These are phyloP conservation scores for Regulus satrapa DNA, from an alignment of 2,113 vertebrate genomes.

Conservation along the genomic window DNA sequence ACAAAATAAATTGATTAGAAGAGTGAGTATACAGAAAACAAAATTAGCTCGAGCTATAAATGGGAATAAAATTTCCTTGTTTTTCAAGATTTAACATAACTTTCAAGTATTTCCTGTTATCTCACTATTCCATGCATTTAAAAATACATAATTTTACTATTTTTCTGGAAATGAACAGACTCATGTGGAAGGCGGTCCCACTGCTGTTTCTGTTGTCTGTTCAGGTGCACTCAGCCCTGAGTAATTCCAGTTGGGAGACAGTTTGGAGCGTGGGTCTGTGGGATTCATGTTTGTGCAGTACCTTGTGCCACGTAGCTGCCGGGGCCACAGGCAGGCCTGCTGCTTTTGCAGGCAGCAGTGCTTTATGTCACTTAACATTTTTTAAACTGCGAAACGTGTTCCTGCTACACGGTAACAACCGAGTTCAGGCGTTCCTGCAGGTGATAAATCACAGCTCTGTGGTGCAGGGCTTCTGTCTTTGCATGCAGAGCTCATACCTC, in stretches of 20 bases:
- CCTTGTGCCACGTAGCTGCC: not conserved
- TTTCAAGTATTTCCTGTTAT: not conserved
- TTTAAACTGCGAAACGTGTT: not conserved
- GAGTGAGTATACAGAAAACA: not conserved
- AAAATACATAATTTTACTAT: not conserved
- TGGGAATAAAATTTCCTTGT: not conserved
- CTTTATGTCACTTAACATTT: not conserved
- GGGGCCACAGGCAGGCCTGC: not conserved
- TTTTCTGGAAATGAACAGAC: not conserved
- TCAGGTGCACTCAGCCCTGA: accelerated
- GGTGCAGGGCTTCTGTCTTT: not conserved
- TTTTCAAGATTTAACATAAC: not conserved
- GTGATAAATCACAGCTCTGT: not conserved
- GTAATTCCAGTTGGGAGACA: not conserved
- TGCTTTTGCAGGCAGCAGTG: not conserved
- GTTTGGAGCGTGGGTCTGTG: accelerated
- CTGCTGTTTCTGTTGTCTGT: not conserved
- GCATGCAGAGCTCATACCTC: not conserved
- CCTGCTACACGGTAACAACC: accelerated
- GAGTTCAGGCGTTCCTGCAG: not conserved
- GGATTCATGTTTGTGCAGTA: not conserved
- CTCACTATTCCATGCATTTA: not conserved
- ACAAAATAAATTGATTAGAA: not conserved
- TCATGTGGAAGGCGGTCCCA: not conserved
- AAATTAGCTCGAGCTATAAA: not conserved